These are phyloP conservation scores for Solea senegalensis DNA, from an alignment of 2,113 vertebrate genomes.

Conservation along the genomic window DNA sequence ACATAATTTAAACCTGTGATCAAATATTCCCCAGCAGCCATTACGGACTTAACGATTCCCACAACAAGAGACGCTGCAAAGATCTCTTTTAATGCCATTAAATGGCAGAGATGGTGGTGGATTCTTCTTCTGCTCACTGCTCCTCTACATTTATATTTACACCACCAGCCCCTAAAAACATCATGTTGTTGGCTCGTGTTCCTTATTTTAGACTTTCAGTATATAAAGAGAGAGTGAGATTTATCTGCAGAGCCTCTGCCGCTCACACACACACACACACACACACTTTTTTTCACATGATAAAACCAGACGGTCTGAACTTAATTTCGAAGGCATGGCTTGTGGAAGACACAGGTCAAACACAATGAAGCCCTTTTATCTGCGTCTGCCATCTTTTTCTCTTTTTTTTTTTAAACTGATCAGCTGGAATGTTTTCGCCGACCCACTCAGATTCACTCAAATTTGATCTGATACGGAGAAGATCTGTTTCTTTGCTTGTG, in stretches of 20 bases:
- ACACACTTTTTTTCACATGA: slow-evolving; percentile 67
- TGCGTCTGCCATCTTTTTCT: background rate
- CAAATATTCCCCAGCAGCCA: slow-evolving; percentile 66
- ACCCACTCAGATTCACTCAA: slow-evolving; percentile 4
- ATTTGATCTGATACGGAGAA: slow-evolving; percentile 22
- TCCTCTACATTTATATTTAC: slow-evolving; percentile 56
- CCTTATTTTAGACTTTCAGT: slow-evolving; percentile 75
- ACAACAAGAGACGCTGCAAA: slow-evolving; percentile 56
- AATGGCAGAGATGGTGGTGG: slow-evolving; percentile 14
- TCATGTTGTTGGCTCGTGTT: slow-evolving; percentile 63
- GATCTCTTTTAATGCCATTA: slow-evolving; percentile 49
- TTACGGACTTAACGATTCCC: slow-evolving; percentile 71
- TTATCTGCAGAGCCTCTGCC: slow-evolving; percentile 30
- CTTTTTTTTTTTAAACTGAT: slow-evolving; percentile 30
- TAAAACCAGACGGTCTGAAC: slow-evolving; percentile 65
- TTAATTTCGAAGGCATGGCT: slow-evolving; percentile 70
- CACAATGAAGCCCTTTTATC: slow-evolving; percentile 64
- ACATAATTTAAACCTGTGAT: slow-evolving; percentile 69
- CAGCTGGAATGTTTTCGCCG: slow-evolving; percentile 10
- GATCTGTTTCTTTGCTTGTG: slow-evolving; percentile 35
- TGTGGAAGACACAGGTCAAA: slow-evolving; percentile 65
- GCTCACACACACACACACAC: slow-evolving; percentile 18
- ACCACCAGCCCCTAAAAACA: slow-evolving; percentile 53
- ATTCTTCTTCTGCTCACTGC: background rate
- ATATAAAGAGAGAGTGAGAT: slow-evolving; percentile 66